Evolutionary conservation across 2,888 invertebrate species (phyloP), one percentile per base, ranked within the genome.

Genomic region (Polietes domitor): DNA sequence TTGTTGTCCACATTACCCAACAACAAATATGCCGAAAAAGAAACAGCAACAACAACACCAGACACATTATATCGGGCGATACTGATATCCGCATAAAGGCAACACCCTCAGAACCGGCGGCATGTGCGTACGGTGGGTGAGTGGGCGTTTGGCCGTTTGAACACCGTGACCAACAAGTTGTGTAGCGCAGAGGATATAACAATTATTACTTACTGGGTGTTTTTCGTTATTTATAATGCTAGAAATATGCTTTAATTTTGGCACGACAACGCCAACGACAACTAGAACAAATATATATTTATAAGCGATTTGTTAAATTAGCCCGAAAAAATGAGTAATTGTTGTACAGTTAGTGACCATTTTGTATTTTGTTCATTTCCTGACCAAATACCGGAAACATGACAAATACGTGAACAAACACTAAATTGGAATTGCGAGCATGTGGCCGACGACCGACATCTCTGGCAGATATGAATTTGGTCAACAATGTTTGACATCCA

Each of bases 281-380:
- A 15, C 28, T 6, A 12, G 2, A 21, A 15, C 19, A 55, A 19
- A 58, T 21, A 32, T 37, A 9, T n/a, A 83, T 83, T 83, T 83
- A 77, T 76, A 80, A 80, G 41, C 83, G 77, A 83, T 83, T 83
- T 83, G 83, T 77, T 83, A 80, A 83, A 83, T 83, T 80, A 73
- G 74, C 80, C 53, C 63, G 70, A 77, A 74, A 73, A 80, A 83
- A 55, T 80, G 80, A 74, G 55, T 80, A 80, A 80, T 83, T 83
- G 77, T 63, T 80, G 55, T 83, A 70, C 58, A 58, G 17, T 58
- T 58, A 58, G 58, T 26, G 58, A 15, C 58, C 15, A 15, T 77
- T 73, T 28, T 77, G 21, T 19, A 47, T 55, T 28, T 68, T 70
- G 58, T 82, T 32, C 37, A 10, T 77, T 68, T 58, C 24, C 15